Evolutionary conservation across 2,888 invertebrate genomes (phyloP).

Genomic region (Allacma fusca): DNA sequence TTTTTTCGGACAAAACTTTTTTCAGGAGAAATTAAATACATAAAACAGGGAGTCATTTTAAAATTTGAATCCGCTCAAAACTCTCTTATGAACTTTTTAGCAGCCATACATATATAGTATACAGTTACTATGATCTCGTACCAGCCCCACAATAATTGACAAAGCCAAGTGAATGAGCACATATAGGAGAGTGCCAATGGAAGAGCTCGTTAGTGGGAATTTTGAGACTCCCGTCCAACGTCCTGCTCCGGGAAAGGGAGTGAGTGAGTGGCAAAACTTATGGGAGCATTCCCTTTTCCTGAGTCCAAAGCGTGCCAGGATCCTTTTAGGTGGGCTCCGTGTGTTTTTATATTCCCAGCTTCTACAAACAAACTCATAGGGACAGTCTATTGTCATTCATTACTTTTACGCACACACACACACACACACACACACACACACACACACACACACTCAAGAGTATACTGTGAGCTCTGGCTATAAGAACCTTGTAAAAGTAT

Average conservation of each 20-base stretch:
- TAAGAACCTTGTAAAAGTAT: too few species aligned
- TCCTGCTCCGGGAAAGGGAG: background rate
- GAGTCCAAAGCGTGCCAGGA: background rate
- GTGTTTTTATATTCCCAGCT: background rate
- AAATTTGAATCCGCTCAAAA: too few species aligned
- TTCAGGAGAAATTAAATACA: too few species aligned
- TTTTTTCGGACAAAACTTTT: too few species aligned
- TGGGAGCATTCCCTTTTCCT: constrained; percentile 26
- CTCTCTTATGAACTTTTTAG: too few species aligned
- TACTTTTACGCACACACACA: background rate
- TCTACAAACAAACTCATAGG: too few species aligned
- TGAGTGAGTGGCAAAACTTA: background rate
- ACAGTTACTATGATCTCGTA: too few species aligned
- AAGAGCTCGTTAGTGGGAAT: constrained; percentile 28
- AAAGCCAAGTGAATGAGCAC: too few species aligned
- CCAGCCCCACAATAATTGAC: too few species aligned
- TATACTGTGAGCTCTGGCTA: too few species aligned
- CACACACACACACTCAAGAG: background rate
- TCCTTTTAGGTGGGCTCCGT: constrained; percentile 35
- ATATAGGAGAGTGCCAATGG: background rate
- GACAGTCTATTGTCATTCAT: background rate
- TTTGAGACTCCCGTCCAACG: background rate
- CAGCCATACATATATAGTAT: too few species aligned
- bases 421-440: constrained; percentile 2
- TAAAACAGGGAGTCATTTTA: too few species aligned